Percentiles rank a stretch among this genome's conserved stretches.
phyloP scores from a whole-genome alignment of 2,888 invertebrate species.

The Keiferia lycopersicella region DNA sequence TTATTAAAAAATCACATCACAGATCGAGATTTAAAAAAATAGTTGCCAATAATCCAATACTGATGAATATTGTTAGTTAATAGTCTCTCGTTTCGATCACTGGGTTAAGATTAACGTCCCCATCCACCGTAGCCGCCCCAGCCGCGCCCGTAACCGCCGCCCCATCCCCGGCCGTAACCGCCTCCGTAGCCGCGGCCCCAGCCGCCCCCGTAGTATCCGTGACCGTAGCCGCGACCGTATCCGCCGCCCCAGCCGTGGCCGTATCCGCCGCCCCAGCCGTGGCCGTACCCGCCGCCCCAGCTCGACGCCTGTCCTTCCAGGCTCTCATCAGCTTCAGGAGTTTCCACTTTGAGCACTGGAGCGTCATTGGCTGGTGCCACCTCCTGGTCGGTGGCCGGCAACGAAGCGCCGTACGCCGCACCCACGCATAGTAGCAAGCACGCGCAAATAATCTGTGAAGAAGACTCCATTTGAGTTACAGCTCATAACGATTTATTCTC shows the following conservation, averaged over 20 bases:
- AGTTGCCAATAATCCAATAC: slow-evolving; percentile 3
- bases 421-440: slow-evolving; percentile 52
- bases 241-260: slow-evolving; percentile 32
- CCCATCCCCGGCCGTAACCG: too few relatives aligned
- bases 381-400: slow-evolving; percentile 40
- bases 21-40: slow-evolving; percentile 31
- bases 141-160: slow-evolving; percentile 26
- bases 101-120: slow-evolving; percentile 33
- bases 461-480: neutral
- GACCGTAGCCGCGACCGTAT: slow-evolving; percentile 30
- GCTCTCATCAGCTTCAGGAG: slow-evolving; percentile 32
- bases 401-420: slow-evolving; percentile 50
- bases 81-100: slow-evolving; percentile 16
- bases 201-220: slow-evolving; percentile 26
- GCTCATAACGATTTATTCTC: too few relatives aligned
- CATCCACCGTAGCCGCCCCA: slow-evolving; percentile 30
- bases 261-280: slow-evolving; percentile 31
- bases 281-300: slow-evolving; percentile 27
- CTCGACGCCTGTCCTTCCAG: slow-evolving; percentile 40
- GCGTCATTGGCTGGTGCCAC: neutral
- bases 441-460: slow-evolving; percentile 49
- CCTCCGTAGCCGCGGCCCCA: slow-evolving; percentile 20
- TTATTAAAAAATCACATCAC: slow-evolving; percentile 34
- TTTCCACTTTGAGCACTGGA: slow-evolving; percentile 28
- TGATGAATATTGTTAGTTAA: neutral